These are phyloP conservation scores for Solea senegalensis DNA, from an alignment of 2,113 vertebrate genomes.

Conservation along the genomic window DNA sequence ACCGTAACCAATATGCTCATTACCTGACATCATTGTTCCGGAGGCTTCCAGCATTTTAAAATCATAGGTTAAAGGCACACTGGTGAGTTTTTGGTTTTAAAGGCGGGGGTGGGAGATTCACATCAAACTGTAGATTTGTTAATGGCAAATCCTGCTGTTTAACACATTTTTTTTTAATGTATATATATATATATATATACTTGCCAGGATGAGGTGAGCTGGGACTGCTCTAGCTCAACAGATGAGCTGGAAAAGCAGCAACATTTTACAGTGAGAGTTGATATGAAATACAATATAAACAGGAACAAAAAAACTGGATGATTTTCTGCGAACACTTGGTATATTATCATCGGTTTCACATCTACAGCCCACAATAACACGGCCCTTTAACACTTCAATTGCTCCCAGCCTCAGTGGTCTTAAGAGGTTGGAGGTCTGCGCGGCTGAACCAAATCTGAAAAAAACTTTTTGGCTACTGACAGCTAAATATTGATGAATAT, in stretches of 20 bases:
- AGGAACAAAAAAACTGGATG: not conserved
- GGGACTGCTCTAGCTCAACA: conserved; percentile 64
- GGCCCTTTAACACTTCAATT: conserved; percentile 2
- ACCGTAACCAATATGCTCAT: conserved; percentile 66
- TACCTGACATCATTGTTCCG: conserved; percentile 60
- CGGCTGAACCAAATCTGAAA: not conserved
- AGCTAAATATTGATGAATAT: not conserved
- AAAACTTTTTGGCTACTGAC: not conserved
- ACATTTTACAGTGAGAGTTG: conserved; percentile 20
- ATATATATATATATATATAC: conserved; percentile 56
- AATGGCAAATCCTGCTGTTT: conserved; percentile 55
- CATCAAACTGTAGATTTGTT: conserved; percentile 56
- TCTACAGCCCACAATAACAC: not conserved
- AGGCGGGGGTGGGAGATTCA: conserved; percentile 14
- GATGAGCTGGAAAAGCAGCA: conserved; percentile 72
- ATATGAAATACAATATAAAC: not conserved
- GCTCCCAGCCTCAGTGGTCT: not conserved
- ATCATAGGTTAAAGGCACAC: conserved; percentile 64
- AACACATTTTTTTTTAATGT: too few species aligned
- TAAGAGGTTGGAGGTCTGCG: not conserved
- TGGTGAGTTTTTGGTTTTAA: conserved; percentile 55
- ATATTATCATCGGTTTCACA: conserved; percentile 6
- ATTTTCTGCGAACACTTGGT: not conserved
- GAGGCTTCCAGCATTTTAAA: conserved; percentile 60
- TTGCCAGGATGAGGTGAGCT: conserved; percentile 69